These are phyloP conservation scores for Cololabis saira DNA, from an alignment of 2,113 vertebrate species.

Conservation along the genomic window DNA sequence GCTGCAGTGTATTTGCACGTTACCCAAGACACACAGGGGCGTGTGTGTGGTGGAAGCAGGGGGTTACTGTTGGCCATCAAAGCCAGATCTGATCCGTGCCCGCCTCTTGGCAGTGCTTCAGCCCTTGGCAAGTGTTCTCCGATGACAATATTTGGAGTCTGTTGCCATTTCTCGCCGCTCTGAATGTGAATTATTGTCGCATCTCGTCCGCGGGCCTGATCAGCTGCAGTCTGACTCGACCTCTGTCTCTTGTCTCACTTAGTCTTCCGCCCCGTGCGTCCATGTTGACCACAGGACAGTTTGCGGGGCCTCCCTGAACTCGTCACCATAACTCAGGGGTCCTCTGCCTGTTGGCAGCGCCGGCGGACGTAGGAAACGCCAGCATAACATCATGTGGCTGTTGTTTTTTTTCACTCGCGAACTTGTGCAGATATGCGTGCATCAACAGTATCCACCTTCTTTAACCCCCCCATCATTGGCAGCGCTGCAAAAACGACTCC, in stretches of 20 bases:
- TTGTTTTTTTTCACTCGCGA: constrained; percentile 71
- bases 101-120: constrained; percentile 65
- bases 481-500: constrained; percentile 14
- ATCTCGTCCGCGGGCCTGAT: constrained; percentile 53
- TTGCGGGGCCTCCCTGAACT: constrained; percentile 19
- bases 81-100: constrained; percentile 68
- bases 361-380: constrained; percentile 28
- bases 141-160: constrained; percentile 76
- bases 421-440: constrained; percentile 38
- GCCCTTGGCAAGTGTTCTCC: constrained; percentile 66
- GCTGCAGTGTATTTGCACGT: constrained; percentile 55
- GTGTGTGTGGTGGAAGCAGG: constrained; percentile 41
- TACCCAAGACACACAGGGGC: constrained; percentile 29
- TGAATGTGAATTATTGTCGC: constrained; percentile 78
- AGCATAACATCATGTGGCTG: constrained; percentile 76
- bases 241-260: constrained; percentile 30
- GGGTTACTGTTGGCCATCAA: constrained; percentile 64
- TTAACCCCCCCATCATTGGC: constrained; percentile 7
- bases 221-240: constrained; percentile 73
- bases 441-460: constrained; percentile 32
- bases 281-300: not conserved
- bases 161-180: constrained; percentile 57
- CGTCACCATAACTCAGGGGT: constrained; percentile 19
- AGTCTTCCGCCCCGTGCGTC: constrained; percentile 8
- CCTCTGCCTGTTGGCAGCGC: constrained; percentile 8